A percentile compares a stretch with the other conserved stretches of the same genome.
phyloP scores from a whole-genome alignment of 1,140 invertebrate species.

The Maniola jurtina region DNA sequence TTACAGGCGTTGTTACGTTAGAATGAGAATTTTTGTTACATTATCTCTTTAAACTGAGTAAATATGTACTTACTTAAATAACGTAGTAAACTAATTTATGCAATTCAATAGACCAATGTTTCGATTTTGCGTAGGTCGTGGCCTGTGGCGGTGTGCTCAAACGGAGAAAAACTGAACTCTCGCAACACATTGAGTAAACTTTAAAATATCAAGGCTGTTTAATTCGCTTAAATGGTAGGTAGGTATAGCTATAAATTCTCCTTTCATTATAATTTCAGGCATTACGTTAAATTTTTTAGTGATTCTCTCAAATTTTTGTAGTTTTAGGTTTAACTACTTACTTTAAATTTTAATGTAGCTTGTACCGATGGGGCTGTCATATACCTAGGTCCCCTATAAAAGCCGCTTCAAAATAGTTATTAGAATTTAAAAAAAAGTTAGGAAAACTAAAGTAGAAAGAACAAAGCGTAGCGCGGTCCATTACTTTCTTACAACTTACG shows the following conservation, averaged over 20 bases:
- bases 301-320: too few species aligned
- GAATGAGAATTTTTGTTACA: too few species aligned
- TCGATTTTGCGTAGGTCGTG: background rate
- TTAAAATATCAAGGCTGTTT: background rate
- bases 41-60: too few species aligned
- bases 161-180: background rate
- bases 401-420: too few species aligned
- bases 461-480: background rate
- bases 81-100: too few species aligned
- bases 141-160: background rate
- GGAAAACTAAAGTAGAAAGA: background rate
- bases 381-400: too few species aligned
- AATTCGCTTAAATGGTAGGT: background rate
- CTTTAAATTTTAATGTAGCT: too few species aligned
- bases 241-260: background rate
- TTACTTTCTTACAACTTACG: constrained; percentile 17
- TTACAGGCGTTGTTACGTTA: background rate
- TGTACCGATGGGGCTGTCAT: too few species aligned
- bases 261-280: background rate
- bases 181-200: background rate
- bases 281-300: background rate
- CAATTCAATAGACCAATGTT: background rate
- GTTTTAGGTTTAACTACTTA: too few species aligned
- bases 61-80: too few species aligned
- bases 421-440: too few species aligned